A percentile compares a stretch with the other conserved stretches of the same genome.
Conservation (phyloP, 2,113 vertebrate species). For the Neotoma lepida region DNA sequence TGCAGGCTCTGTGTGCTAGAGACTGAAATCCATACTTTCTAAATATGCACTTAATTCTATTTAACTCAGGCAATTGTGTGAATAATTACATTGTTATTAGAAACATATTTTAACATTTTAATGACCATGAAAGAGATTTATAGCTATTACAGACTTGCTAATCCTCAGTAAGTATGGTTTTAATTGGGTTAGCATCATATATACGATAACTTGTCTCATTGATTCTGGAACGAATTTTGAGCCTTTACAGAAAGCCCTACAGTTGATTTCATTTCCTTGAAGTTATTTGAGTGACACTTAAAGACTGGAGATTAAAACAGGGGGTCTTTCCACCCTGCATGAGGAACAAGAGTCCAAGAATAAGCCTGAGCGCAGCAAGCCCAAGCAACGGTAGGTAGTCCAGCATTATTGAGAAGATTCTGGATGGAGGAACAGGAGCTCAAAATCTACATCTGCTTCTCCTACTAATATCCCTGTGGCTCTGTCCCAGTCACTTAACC, state of each 20-base stretch:
- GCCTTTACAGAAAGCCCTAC: constrained; percentile 10
- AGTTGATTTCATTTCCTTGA: constrained; percentile 8
- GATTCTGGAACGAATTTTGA: constrained; percentile 69
- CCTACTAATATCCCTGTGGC: neutral
- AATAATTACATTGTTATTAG: constrained; percentile 74
- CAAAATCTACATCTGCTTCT: neutral
- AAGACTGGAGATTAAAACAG: constrained; percentile 59
- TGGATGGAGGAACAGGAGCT: neutral
- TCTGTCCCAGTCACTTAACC: constrained; percentile 51
- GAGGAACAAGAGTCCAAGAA: neutral
- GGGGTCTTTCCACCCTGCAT: constrained; percentile 36
- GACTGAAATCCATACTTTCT: constrained; percentile 50
- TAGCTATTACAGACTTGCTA: constrained; percentile 79
- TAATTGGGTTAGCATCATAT: constrained; percentile 80
- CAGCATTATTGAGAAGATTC: neutral
- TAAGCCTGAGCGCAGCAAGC: neutral
- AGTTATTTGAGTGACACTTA: constrained; percentile 73
- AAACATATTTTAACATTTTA: constrained; percentile 76
- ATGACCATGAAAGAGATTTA: constrained; percentile 69
- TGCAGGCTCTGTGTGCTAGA: constrained; percentile 50
- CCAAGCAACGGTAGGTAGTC: neutral
- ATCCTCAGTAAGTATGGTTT: constrained; percentile 82
- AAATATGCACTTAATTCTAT: constrained; percentile 70
- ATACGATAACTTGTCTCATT: constrained; percentile 73
- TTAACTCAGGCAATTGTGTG: constrained; percentile 73